These are phyloP conservation scores for Dendropsophus ebraccatus DNA, from an alignment of 2,113 vertebrate species.

Conservation along the genomic window DNA sequence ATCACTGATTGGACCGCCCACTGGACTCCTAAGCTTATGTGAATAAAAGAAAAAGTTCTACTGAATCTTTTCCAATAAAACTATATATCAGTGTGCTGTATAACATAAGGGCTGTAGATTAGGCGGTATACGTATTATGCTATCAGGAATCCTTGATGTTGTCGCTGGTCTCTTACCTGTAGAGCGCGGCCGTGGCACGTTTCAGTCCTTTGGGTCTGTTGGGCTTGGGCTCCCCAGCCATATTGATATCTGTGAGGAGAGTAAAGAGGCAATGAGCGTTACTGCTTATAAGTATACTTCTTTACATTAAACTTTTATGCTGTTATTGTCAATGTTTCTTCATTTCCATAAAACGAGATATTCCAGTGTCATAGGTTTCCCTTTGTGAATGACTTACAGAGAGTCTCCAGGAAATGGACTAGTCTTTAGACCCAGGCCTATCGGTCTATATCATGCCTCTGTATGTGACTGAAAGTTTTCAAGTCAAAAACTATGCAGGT, in stretches of 20 bases:
- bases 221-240: conserved; percentile 93
- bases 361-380: background rate
- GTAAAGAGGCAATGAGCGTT: conserved; percentile 15
- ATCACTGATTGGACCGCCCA: too few species aligned
- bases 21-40: too few species aligned
- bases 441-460: too few species aligned
- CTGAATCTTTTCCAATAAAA: too few species aligned
- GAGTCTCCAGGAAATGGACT: too few species aligned
- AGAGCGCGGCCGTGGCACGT: conserved; percentile 83
- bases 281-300: background rate
- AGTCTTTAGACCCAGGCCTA: too few species aligned
- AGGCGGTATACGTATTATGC: too few species aligned
- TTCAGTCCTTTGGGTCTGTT: conserved; percentile 88
- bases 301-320: background rate
- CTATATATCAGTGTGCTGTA: too few species aligned
- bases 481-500: too few species aligned
- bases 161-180: conserved; percentile 76
- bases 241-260: conserved; percentile 87
- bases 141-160: background rate
- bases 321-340: background rate
- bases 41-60: too few species aligned
- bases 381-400: background rate
- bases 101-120: too few species aligned
- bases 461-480: too few species aligned
- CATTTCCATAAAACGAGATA: background rate